These are phyloP conservation scores for Metridium senile DNA, from an alignment of 92 coral and sea anemone species.

Conservation along the genomic window DNA sequence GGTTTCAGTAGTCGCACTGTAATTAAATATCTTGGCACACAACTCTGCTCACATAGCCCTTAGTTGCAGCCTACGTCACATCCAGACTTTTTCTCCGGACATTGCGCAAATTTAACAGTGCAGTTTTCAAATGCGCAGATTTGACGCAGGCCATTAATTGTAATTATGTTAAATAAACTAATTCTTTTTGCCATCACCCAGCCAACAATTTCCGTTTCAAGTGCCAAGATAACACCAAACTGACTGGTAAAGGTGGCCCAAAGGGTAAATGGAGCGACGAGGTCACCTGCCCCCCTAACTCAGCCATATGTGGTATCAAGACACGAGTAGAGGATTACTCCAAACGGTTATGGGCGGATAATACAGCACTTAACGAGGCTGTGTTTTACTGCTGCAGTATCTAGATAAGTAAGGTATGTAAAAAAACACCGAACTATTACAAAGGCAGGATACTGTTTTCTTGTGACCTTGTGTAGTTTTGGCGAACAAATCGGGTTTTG, in stretches of 20 bases:
- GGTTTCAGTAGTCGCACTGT: too few species aligned
- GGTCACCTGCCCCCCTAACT: neutral
- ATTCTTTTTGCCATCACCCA: neutral
- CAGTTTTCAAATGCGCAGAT: neutral
- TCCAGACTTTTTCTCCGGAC: too few species aligned
- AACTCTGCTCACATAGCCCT: too few species aligned
- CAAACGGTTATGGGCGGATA: neutral
- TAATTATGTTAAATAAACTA: neutral
- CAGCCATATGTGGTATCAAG: constrained; percentile 21
- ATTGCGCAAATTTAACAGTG: too few species aligned
- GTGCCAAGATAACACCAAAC: neutral
- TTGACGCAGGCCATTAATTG: too few species aligned
- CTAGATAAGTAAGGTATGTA: neutral
- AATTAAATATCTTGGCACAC: too few species aligned
- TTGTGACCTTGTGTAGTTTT: too few species aligned
- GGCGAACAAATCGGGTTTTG: too few species aligned
- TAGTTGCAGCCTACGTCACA: too few species aligned
- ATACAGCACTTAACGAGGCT: constrained; percentile 28
- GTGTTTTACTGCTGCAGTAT: constrained; percentile 22
- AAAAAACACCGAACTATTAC: neutral
- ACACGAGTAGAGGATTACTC: neutral
- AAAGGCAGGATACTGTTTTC: too few species aligned
- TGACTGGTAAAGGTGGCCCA: constrained; percentile 8
- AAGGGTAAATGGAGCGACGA: constrained; percentile 3
- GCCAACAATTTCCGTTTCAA: neutral